phyloP scores from a whole-genome alignment of 2,888 invertebrate species.

The Stenodera caucasica region DNA sequence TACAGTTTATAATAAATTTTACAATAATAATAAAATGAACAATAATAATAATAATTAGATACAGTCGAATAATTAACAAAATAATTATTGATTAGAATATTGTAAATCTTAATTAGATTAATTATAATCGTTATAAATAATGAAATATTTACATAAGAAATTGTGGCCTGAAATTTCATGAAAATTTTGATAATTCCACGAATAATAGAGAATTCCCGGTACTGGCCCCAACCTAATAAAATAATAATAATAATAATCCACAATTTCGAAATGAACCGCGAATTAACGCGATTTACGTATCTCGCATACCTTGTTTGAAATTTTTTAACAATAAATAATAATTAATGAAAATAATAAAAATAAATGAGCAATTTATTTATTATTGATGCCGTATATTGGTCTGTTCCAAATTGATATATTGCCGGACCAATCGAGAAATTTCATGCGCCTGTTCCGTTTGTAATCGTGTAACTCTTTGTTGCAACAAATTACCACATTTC shows the following conservation, averaged over 20 bases:
- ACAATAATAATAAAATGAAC: not conserved
- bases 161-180: not conserved
- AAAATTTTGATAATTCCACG: not conserved
- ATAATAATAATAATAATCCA: not conserved
- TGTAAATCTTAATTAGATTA: not conserved
- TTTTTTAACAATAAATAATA: not conserved
- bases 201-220: not conserved
- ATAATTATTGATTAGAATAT: no score
- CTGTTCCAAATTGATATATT: slow-evolving; percentile 93
- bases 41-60: not conserved
- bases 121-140: not conserved
- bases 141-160: not conserved
- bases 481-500: slow-evolving; percentile 95
- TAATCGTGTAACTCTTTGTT: slow-evolving; percentile 90
- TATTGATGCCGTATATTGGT: slow-evolving; percentile 48
- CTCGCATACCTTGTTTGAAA: not conserved
- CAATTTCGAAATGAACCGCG: not conserved
- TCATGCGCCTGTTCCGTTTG: slow-evolving; percentile 98
- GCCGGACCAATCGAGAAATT: slow-evolving; percentile 92
- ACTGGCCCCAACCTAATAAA: not conserved
- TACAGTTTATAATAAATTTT: not conserved
- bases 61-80: no score
- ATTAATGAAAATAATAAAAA: not conserved
- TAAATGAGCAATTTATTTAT: slow-evolving; percentile 4
- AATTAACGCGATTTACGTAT: not conserved